Percentiles rank a stretch among this genome's conserved stretches.
These are phyloP conservation scores for Drosophila nebulosa DNA, from an alignment of 1,140 invertebrate species.

Conservation along the genomic window DNA sequence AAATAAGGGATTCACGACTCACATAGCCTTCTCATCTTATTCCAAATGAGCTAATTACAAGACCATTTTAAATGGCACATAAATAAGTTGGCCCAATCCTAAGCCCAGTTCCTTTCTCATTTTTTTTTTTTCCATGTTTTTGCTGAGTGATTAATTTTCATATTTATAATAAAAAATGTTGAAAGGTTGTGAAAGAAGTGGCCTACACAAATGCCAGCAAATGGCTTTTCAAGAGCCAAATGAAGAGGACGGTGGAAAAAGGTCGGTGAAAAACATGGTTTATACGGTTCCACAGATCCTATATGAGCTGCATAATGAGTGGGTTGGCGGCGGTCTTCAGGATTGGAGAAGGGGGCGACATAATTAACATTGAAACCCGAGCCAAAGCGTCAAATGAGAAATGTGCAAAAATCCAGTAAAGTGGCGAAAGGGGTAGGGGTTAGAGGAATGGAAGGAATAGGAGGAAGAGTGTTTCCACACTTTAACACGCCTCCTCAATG, in stretches of 20 bases:
- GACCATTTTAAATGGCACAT: constrained; percentile 59
- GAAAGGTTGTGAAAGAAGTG: constrained; percentile 38
- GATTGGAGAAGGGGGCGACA: constrained; percentile 14
- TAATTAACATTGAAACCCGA: constrained; percentile 73
- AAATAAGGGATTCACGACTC: too few species aligned
- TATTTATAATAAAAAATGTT: constrained; percentile 66
- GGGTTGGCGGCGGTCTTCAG: constrained; percentile 14
- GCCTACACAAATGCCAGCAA: constrained; percentile 51
- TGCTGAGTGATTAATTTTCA: constrained; percentile 73
- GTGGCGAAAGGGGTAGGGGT: not conserved
- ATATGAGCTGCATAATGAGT: constrained; percentile 54
- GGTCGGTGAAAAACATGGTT: constrained; percentile 57
- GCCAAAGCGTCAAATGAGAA: constrained; percentile 55
- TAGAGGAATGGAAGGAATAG: not conserved
- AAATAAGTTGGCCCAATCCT: constrained; percentile 40
- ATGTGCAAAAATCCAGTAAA: constrained; percentile 53
- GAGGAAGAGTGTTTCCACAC: constrained; percentile 8
- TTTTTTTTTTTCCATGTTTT: not conserved
- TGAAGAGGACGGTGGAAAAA: constrained; percentile 21
- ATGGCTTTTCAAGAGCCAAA: constrained; percentile 36
- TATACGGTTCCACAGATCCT: constrained; percentile 56
- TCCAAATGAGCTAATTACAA: constrained; percentile 68
- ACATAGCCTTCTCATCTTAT: too few species aligned
- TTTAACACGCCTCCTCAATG: constrained; percentile 40
- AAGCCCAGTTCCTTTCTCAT: not conserved